These are phyloP conservation scores for Bufo bufo DNA, from an alignment of 2,113 vertebrate genomes.

Conservation along the genomic window DNA sequence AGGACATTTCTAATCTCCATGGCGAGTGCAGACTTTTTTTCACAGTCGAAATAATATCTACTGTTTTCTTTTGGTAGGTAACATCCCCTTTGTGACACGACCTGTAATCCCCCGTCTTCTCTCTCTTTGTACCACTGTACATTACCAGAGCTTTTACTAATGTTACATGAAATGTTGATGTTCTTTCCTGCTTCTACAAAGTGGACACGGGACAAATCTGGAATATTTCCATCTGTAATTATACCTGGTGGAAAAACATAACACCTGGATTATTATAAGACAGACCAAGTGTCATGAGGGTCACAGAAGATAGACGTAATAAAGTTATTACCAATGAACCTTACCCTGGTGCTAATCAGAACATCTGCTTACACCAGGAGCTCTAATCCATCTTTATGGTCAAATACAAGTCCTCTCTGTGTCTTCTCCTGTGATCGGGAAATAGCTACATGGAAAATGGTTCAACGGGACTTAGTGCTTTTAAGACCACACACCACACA, in stretches of 20 bases:
- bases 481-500: too few species aligned
- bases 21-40: too few species aligned
- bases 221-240: not conserved
- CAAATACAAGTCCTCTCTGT: too few species aligned
- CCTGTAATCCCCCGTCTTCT: not conserved
- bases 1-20: not conserved
- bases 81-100: not conserved
- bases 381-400: too few species aligned
- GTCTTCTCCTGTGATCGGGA: too few species aligned
- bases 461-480: too few species aligned
- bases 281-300: not conserved
- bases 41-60: not conserved
- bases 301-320: not conserved
- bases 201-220: not conserved
- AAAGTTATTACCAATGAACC: not conserved
- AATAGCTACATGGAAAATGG: too few species aligned
- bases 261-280: not conserved
- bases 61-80: not conserved
- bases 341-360: too few species aligned
- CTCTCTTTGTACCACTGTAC: constrained; percentile 8
- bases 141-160: not conserved
- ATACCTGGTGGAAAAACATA: not conserved
- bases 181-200: not conserved
- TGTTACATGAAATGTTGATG: not conserved
- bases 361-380: too few species aligned